Base-by-base conservation (phyloP, 2,888 invertebrate species). In the Limnephilus rhombicus region DNA sequence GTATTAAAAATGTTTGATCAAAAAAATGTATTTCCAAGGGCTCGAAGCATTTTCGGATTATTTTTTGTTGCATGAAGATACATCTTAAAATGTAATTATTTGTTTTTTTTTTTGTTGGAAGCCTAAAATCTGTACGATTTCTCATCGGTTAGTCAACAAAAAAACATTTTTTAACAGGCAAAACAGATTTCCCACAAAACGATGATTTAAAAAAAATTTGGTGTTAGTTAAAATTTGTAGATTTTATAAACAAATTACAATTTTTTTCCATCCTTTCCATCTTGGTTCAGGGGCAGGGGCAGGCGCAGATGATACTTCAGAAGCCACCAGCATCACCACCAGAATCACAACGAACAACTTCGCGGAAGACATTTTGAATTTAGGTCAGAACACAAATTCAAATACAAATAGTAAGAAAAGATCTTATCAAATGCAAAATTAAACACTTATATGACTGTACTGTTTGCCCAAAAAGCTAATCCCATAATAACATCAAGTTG, bases 211-310 rank as follows among this genome's bases (percentile, higher is more conserved):
- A 12, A 12, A 45, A 12, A 12, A 3, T 4, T 49, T 49, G 13
- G 0, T 13, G 15, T 15, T 3, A 49, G 49, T 15, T 15, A 49
- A 68, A 68, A 68, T 7, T 68, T 24, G 68, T 68, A 24, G 24
- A 9, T 18, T 37, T 9, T 34, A 15, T 18, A 83, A 83, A 15
- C 15, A 83, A 24, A 80, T 91, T 91, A 91, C 91, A 81, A 93
- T 92, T 92, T 92, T 92, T 41, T 93, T 91, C 89, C 88, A 93
- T 12, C 91, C 92, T 31, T 80, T 91, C 93, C 91, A 91, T 90
- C 82, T 90, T 12, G 93, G 93, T 82, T 93, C 92, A 5, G 91
- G 92, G 31, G 90, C 91, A 2, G 91, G 92, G 41, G 90, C 91
- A n/a, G 93, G 93, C 7, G 92, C 89, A 13, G 83, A 82, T 45